Percentiles rank a stretch among this genome's conserved stretches.
phyloP scores from a whole-genome alignment of 2,797 vertebrate species.

The Pogonophryne albipinna region DNA sequence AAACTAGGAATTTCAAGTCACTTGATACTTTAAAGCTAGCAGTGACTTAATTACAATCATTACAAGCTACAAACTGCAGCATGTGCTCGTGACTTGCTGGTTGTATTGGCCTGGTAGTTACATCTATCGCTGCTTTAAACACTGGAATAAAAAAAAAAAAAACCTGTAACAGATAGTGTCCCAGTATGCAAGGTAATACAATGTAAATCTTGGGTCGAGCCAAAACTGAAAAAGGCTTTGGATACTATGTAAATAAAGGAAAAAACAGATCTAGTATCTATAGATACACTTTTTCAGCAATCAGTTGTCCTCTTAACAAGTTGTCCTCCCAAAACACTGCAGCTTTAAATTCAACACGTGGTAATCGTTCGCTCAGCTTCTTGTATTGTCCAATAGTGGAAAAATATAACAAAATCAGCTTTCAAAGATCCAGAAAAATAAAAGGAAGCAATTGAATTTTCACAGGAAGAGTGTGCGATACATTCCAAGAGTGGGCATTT shows the following conservation, averaged over 20 bases:
- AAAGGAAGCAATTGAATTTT: conserved; percentile 67
- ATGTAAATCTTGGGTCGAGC: conserved; percentile 13
- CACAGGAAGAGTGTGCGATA: conserved; percentile 70
- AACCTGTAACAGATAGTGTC: conserved; percentile 31
- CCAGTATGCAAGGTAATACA: conserved; percentile 24
- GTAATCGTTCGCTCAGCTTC: conserved; percentile 29
- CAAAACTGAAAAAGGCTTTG: conserved; percentile 28
- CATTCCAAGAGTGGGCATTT: conserved; percentile 76
- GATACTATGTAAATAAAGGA: conserved; percentile 16
- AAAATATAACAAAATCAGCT: conserved; percentile 42
- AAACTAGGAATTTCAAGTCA: conserved; percentile 32
- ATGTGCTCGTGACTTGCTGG: conserved; percentile 25
- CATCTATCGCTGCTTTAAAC: conserved; percentile 9
- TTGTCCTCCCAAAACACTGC: conserved; percentile 45
- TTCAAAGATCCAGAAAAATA: conserved; percentile 48
- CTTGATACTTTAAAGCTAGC: conserved; percentile 39
- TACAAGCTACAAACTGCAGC: conserved; percentile 36
- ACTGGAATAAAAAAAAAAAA: conserved; percentile 3
- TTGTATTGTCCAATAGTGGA: conserved; percentile 11
- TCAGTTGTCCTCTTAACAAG: conserved; percentile 37
- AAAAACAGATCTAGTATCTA: conserved; percentile 6
- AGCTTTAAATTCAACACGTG: conserved; percentile 41
- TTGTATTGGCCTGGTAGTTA: background rate
- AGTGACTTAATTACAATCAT: conserved; percentile 46
- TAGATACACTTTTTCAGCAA: conserved; percentile 1